Evolutionary conservation across 2,113 vertebrate genomes (phyloP).

Genomic region (Pluvianellus socialis): DNA sequence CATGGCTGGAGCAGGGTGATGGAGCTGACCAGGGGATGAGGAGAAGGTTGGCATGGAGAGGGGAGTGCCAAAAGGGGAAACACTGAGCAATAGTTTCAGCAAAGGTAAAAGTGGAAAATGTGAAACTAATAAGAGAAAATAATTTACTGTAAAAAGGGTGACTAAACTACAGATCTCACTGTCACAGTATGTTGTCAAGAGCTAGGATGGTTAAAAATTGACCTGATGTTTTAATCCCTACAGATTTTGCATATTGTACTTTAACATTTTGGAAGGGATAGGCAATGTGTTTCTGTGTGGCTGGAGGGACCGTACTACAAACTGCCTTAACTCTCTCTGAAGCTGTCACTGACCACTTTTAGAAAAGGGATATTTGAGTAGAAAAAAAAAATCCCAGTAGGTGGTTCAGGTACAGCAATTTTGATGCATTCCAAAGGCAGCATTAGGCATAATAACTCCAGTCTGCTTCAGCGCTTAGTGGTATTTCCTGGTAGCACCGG

Average conservation of each 20-base stretch:
- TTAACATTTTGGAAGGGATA: not conserved
- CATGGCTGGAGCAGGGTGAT: not conserved
- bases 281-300: not conserved
- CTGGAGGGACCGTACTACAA: not conserved
- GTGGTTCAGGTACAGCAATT: not conserved
- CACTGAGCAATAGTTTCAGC: not conserved
- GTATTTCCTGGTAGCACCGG: not conserved
- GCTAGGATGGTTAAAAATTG: not conserved
- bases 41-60: not conserved
- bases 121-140: constrained; percentile 30
- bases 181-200: constrained; percentile 28
- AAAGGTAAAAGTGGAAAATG: not conserved
- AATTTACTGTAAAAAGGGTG: not conserved
- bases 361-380: not conserved
- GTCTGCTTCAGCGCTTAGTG: not conserved
- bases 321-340: not conserved
- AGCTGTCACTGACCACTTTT: not conserved
- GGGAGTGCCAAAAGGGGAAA: not conserved
- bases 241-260: not conserved
- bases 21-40: not conserved
- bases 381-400: not conserved
- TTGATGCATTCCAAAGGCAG: not conserved
- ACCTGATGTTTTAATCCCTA: not conserved
- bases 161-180: constrained; percentile 13
- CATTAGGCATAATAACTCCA: not conserved